These are phyloP conservation scores for Acanthaster planci DNA, from an alignment of 35 echinoderm and acorn worm genomes.

Conservation along the genomic window DNA sequence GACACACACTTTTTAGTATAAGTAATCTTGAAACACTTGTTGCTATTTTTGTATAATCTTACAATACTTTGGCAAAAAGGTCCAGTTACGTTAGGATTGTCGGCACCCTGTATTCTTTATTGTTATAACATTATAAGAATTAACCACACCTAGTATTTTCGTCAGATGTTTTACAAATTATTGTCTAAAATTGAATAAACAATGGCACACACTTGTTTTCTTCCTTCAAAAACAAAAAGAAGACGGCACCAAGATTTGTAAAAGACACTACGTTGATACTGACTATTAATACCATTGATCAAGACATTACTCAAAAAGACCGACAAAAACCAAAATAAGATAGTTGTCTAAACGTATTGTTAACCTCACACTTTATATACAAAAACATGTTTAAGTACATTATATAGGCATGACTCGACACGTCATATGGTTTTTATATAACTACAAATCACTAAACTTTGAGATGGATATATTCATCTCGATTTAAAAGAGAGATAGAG, in stretches of 20 bases:
- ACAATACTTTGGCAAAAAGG: constrained; percentile 26
- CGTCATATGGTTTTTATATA: neutral
- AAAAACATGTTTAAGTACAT: constrained; percentile 22
- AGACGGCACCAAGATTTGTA: constrained; percentile 12
- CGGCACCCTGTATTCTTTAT: constrained; percentile 11
- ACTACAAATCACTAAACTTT: constrained; percentile 2
- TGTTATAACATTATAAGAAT: constrained; percentile 12
- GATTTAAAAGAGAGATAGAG: neutral
- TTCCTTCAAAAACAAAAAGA: constrained; percentile 24
- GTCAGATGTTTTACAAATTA: constrained; percentile 17
- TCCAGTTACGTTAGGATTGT: neutral
- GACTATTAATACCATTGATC: constrained; percentile 1
- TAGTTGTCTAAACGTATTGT: constrained; percentile 11
- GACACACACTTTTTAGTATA: constrained; percentile 4
- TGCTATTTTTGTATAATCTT: constrained; percentile 11
- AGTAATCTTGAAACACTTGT: constrained; percentile 23
- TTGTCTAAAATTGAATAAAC: constrained; percentile 31
- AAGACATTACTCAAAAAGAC: constrained; percentile 12
- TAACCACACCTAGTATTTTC: constrained; percentile 15
- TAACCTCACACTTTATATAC: constrained; percentile 29
- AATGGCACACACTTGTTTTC: constrained; percentile 29
- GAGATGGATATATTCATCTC: constrained; percentile 17
- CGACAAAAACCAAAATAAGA: constrained; percentile 14
- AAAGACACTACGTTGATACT: constrained; percentile 29
- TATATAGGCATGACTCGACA: constrained; percentile 18